Conservation (phyloP, 2,113 vertebrate genomes). For the Myanophis thanlyinensis region DNA sequence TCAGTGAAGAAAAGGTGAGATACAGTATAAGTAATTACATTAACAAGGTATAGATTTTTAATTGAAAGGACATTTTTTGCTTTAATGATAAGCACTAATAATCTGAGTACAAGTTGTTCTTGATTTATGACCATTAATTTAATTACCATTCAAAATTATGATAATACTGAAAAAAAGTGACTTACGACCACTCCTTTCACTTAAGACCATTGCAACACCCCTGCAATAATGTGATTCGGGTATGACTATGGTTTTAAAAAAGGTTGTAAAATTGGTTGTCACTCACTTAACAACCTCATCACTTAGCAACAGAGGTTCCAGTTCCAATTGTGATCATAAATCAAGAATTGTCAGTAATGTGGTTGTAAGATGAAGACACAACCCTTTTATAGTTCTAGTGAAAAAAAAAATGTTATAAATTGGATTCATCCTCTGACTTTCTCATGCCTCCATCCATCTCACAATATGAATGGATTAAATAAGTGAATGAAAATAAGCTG, state of each 20-base stretch:
- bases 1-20: background rate
- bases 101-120: background rate
- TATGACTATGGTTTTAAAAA: background rate
- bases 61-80: background rate
- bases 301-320: background rate
- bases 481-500: background rate
- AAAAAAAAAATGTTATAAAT: background rate
- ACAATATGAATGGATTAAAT: background rate
- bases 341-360: background rate
- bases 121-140: background rate
- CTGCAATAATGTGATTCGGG: background rate
- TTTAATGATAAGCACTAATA: background rate
- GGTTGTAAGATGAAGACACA: background rate
- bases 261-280: background rate
- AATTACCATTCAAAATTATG: background rate
- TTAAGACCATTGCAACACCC: background rate
- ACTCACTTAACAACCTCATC: background rate
- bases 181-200: background rate
- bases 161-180: background rate
- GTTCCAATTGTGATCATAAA: background rate
- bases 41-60: background rate
- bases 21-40: background rate
- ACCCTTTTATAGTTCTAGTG: background rate
- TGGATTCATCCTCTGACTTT: background rate
- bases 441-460: conserved; percentile 26